Evolutionary conservation across 2,888 invertebrate species (phyloP), one percentile per base, ranked within the genome.

Genomic region (Drosophila koepferae): DNA sequence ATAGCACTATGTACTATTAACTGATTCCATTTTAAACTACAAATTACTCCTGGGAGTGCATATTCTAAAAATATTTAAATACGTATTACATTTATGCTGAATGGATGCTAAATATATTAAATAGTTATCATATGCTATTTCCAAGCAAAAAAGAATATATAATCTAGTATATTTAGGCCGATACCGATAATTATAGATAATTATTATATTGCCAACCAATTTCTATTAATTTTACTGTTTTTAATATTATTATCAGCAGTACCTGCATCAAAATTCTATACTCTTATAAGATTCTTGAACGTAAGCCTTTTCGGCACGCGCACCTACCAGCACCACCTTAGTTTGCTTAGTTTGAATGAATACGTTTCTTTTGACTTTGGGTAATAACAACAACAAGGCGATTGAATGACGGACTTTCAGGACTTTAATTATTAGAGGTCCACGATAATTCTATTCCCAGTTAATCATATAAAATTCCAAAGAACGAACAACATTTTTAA

Each of bases 11-110:
- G 28, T 4, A 28, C 28, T 31, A 51, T 14, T 20, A 38, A 12
- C 14, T 18, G 7, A 23, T 67, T 40, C n/a, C 44, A 46, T 44
- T 44, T 44, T 5, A 43, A 51, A 14, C 14, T 65, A 12, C 2
- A 36, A 14, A 44, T 20, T 53, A 31, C n/a, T 12, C 18, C 3
- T 40, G 40, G 4, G 14, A 38, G n/a, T 7, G 18, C 10, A 31
- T 2, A n/a, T 8, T 23, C 28, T 8, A 2, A 34, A 23, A n/a
- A 23, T 8, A 20, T 20, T 9, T n/a, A 28, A 34, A 34, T 20
- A 53, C 36, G 16, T 36, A n/a, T 36, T 18, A 14, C 8, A 46
- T 12, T 46, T n/a, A n/a, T n/a, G n/a, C n/a, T n/a, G n/a, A n/a
- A n/a, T n/a, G n/a, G n/a, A n/a, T n/a, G n/a, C n/a, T 3, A 34